These are phyloP conservation scores for Diceros bicornis DNA, from an alignment of 2,797 vertebrate genomes.

Conservation along the genomic window DNA sequence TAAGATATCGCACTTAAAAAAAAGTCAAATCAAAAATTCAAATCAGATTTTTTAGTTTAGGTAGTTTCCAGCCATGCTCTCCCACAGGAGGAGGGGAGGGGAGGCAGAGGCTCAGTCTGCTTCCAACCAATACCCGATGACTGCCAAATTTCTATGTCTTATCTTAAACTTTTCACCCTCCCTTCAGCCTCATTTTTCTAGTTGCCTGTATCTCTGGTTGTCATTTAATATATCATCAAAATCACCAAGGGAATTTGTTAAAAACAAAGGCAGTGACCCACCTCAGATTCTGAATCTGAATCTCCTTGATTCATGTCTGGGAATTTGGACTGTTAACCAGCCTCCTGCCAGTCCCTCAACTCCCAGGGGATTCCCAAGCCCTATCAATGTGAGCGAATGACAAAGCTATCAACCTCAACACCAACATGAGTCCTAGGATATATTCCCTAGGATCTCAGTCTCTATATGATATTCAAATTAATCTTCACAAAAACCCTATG, in stretches of 20 bases:
- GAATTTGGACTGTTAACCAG: background rate
- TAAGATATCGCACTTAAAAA: background rate
- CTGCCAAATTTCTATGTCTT: background rate
- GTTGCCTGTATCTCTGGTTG: background rate
- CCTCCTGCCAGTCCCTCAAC: background rate
- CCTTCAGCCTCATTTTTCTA: background rate
- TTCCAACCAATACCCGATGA: background rate
- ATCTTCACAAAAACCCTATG: background rate
- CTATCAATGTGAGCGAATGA: background rate
- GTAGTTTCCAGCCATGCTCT: background rate
- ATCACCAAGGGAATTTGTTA: background rate
- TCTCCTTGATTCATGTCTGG: background rate
- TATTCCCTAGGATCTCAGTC: background rate
- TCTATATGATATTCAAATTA: background rate
- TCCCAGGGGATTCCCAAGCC: background rate
- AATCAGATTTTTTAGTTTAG: background rate
- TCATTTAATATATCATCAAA: background rate
- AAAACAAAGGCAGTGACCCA: background rate
- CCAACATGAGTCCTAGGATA: background rate
- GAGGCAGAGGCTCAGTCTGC: background rate
- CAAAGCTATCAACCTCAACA: background rate
- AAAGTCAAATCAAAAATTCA: background rate
- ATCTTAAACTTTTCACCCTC: conserved; percentile 11
- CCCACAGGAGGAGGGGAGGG: background rate
- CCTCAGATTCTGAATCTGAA: background rate